Conservation (phyloP, 2,888 invertebrate species). For the Amphiduros pacificus region DNA sequence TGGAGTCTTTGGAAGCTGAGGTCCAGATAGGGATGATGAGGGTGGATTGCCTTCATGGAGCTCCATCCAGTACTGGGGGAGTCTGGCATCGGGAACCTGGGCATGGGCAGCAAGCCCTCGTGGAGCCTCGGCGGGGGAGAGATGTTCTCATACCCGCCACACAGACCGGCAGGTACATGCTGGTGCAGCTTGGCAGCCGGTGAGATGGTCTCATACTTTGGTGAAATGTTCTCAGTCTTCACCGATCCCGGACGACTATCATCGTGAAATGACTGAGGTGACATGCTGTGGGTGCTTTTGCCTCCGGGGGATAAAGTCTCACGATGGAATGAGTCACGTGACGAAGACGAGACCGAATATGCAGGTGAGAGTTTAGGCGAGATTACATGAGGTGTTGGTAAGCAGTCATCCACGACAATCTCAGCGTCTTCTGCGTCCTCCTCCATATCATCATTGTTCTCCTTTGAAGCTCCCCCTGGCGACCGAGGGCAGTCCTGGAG, state of each 20-base stretch:
- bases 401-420: not conserved
- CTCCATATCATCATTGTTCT: not conserved
- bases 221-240: not conserved
- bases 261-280: no score
- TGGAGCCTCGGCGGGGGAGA: not conserved
- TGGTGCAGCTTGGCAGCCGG: not conserved
- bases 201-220: not conserved
- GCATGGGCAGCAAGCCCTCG: not conserved
- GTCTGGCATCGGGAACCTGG: no score
- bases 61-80: no score
- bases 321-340: not conserved
- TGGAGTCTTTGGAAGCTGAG: slow-evolving; percentile 14
- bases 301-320: no score
- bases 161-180: not conserved
- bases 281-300: no score
- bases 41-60: slow-evolving; percentile 4
- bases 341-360: not conserved
- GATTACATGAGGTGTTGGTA: no score
- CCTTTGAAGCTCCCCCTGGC: slow-evolving; percentile 1
- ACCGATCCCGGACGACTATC: not conserved
- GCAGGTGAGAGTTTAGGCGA: not conserved
- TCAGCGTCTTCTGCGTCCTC: not conserved
- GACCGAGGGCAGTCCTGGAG: not conserved
- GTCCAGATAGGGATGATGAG: slow-evolving; percentile 10
- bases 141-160: not conserved